phyloP scores from a whole-genome alignment of 1,140 invertebrate species.

The Temnothorax nylanderi region DNA sequence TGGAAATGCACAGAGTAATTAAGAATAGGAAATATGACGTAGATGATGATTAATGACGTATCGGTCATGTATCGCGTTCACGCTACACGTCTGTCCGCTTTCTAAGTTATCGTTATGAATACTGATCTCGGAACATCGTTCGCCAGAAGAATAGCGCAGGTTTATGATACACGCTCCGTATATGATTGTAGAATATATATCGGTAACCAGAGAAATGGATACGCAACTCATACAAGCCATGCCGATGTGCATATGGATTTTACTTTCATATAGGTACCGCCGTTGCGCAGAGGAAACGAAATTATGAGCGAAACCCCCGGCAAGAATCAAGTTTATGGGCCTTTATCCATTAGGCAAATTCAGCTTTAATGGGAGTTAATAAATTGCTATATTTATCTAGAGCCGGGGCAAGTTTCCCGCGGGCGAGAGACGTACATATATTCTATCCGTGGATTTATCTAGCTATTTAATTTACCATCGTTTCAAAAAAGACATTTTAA shows the following conservation, averaged over 20 bases:
- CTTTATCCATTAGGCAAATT: slow-evolving; percentile 14
- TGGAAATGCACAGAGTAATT: slow-evolving; percentile 19
- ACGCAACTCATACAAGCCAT: background rate
- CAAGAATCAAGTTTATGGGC: slow-evolving; percentile 15
- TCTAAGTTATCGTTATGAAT: slow-evolving; percentile 45
- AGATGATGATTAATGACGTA: slow-evolving; percentile 53
- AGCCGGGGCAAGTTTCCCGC: background rate
- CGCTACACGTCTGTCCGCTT: slow-evolving; percentile 56
- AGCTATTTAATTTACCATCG: slow-evolving; percentile 2
- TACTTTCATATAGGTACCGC: slow-evolving; percentile 47
- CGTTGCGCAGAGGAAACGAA: background rate
- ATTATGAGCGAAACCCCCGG: slow-evolving; percentile 11
- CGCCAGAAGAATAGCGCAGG: slow-evolving; percentile 23
- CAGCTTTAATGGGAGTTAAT: slow-evolving; percentile 11
- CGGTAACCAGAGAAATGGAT: slow-evolving; percentile 33
- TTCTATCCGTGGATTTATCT: background rate
- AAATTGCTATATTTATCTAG: slow-evolving; percentile 27
- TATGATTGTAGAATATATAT: slow-evolving; percentile 30
- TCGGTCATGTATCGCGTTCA: slow-evolving; percentile 31
- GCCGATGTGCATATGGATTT: slow-evolving; percentile 13
- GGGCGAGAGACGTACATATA: background rate
- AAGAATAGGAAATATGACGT: slow-evolving; percentile 36
- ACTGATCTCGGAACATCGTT: slow-evolving; percentile 42
- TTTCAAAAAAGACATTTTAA: background rate
- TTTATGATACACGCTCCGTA: background rate